Conservation (phyloP, 2,113 vertebrate genomes). For the Bujurquina vittata region DNA sequence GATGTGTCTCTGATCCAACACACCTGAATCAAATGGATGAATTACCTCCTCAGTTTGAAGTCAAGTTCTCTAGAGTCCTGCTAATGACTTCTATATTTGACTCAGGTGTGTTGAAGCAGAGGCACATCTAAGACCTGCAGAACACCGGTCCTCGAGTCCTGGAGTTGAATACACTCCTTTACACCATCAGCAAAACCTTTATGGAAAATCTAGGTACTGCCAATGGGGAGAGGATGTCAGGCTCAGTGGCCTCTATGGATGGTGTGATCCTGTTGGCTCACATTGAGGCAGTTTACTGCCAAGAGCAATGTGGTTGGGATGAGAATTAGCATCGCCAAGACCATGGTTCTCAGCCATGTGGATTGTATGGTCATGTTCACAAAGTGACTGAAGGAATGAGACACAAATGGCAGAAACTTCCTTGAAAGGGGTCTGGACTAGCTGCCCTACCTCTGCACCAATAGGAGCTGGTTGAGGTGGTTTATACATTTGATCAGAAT, state of each 20-base stretch:
- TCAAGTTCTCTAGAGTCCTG: no score
- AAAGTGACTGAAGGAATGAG: neutral
- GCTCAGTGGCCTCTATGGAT: neutral
- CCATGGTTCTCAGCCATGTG: neutral
- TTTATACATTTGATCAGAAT: neutral
- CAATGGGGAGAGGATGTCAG: neutral
- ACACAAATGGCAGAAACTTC: neutral
- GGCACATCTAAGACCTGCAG: no score
- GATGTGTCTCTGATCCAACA: no score
- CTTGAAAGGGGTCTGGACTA: no score
- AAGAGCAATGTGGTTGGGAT: neutral
- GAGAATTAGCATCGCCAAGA: neutral
- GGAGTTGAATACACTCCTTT: no score
- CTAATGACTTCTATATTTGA: no score
- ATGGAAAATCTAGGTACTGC: neutral
- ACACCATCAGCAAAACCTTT: neutral
- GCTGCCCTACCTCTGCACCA: no score
- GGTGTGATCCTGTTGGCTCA: neutral
- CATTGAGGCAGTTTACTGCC: neutral
- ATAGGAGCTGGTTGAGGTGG: neutral
- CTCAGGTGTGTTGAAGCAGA: no score
- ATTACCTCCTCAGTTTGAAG: no score
- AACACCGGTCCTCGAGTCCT: no score
- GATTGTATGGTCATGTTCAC: neutral
- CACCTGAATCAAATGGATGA: no score